phyloP scores from a whole-genome alignment of 2,888 invertebrate species.

The Eupithecia pulchellata region DNA sequence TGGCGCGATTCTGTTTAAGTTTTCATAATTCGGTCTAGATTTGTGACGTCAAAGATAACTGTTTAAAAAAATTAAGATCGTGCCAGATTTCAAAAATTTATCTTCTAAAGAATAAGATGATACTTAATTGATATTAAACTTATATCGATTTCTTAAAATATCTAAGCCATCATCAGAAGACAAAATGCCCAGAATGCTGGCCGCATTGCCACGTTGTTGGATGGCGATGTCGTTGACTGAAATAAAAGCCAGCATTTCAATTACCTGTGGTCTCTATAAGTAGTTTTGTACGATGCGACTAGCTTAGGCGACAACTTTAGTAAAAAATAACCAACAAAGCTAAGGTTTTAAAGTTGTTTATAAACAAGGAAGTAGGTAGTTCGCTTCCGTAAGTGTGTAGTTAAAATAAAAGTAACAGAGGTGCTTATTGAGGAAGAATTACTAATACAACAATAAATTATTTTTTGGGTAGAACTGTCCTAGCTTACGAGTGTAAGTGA shows the following conservation, averaged over 20 bases:
- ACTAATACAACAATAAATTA: neutral
- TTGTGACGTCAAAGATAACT: no score
- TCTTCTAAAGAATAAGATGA: neutral
- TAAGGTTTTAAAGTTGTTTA: constrained; percentile 4
- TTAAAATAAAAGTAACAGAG: constrained; percentile 32
- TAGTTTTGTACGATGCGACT: neutral
- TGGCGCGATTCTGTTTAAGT: no score
- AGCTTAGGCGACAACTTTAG: neutral
- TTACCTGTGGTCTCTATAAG: no score
- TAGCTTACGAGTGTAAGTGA: neutral
- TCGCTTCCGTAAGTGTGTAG: constrained; percentile 36
- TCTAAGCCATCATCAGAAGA: no score
- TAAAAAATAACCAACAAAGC: neutral
- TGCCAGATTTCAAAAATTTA: no score
- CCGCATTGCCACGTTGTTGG: no score
- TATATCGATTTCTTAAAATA: no score
- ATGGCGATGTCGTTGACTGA: no score
- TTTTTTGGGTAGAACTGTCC: neutral
- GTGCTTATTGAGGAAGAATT: constrained; percentile 1
- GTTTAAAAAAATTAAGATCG: no score
- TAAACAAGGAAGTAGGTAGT: constrained; percentile 11
- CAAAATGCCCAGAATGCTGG: no score
- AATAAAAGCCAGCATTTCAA: no score
- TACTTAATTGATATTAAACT: neutral
- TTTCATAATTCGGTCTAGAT: no score